phyloP scores from a whole-genome alignment of 30 jellyfish, hydroid and myxozoan genomes.

The Pelagia noctiluca region DNA sequence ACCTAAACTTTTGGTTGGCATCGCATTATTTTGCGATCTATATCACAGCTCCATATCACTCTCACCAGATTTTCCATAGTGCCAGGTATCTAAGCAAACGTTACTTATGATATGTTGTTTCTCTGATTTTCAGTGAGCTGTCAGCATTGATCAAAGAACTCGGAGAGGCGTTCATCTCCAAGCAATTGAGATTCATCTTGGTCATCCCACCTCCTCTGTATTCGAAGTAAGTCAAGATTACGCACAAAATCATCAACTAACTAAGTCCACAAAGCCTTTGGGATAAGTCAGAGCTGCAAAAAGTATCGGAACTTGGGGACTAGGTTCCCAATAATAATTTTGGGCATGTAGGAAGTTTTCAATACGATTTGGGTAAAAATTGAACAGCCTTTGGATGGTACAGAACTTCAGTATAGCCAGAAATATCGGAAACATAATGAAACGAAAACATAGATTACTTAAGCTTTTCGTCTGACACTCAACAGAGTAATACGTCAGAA shows the following conservation, averaged over 20 bases:
- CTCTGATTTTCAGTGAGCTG: conserved; percentile 64
- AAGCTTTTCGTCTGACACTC: no score
- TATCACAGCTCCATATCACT: neutral
- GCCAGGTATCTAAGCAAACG: neutral
- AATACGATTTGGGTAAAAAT: no score
- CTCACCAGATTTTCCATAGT: neutral
- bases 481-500: no score
- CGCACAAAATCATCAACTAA: neutral
- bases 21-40: neutral
- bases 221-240: conserved; percentile 66
- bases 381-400: no score
- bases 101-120: neutral
- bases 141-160: conserved; percentile 83
- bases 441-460: no score
- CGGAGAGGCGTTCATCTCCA: conserved; percentile 92
- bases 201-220: conserved; percentile 97
- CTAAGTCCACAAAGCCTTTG: neutral
- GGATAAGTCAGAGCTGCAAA: neutral
- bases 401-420: no score
- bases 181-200: conserved; percentile 72
- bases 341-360: no score
- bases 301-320: no score
- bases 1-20: neutral
- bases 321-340: no score
- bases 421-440: no score